A percentile compares a stretch with the other conserved stretches of the same genome.
Conservation (phyloP, 2,888 invertebrate species). For the Calephelis perditalis region DNA sequence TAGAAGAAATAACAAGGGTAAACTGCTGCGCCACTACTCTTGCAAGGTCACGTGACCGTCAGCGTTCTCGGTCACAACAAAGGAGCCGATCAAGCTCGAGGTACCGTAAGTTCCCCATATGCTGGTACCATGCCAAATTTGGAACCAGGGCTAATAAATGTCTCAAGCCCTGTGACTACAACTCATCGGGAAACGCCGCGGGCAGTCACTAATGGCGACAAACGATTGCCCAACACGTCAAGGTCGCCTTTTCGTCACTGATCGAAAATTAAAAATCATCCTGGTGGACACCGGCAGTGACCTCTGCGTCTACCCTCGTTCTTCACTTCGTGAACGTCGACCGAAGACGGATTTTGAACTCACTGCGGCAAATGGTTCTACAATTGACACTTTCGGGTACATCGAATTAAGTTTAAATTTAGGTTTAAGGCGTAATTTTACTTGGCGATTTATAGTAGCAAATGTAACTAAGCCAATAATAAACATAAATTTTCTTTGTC, state of each 20-base stretch:
- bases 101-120: conserved; percentile 18
- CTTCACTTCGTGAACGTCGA: conserved; percentile 13
- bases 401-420: conserved; percentile 20
- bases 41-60: not conserved
- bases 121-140: conserved; percentile 9
- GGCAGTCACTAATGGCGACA: not conserved
- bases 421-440: conserved; percentile 20
- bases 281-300: conserved; percentile 14
- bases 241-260: conserved; percentile 4
- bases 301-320: conserved; percentile 25
- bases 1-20: not conserved
- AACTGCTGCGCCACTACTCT: not conserved
- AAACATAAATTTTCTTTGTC: too few species aligned
- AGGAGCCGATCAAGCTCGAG: conserved; percentile 19
- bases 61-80: not conserved
- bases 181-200: not conserved
- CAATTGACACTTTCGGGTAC: conserved; percentile 25
- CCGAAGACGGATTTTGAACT: conserved; percentile 19
- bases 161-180: not conserved
- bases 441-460: not conserved
- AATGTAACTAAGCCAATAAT: too few species aligned
- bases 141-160: not conserved
- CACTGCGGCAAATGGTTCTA: conserved; percentile 25
- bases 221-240: not conserved
- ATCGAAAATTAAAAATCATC: not conserved